A percentile compares a stretch with the other conserved stretches of the same genome.
These are phyloP conservation scores for Gandaritis pyraliata DNA, from an alignment of 2,888 invertebrate species.

Conservation along the genomic window DNA sequence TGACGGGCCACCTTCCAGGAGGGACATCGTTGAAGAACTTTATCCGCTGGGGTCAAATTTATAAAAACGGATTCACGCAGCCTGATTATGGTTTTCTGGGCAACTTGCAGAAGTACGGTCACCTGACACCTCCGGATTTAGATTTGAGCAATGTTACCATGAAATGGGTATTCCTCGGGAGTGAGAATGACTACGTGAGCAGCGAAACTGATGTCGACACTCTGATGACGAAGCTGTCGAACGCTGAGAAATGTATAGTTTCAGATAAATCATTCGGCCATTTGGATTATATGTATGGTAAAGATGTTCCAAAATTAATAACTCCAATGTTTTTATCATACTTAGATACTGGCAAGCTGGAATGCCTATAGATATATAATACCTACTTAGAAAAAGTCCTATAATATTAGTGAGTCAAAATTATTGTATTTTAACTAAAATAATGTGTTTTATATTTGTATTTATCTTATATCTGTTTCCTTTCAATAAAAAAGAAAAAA, in stretches of 20 bases:
- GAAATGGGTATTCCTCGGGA: constrained; percentile 45
- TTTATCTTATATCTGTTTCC: too few relatives aligned
- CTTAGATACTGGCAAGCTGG: constrained; percentile 38
- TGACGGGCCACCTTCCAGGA: constrained; percentile 48
- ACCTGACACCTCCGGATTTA: constrained; percentile 42
- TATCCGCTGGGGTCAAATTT: constrained; percentile 49
- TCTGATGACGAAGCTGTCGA: constrained; percentile 37
- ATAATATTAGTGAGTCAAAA: too few relatives aligned
- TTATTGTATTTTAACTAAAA: too few relatives aligned
- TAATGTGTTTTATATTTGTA: too few relatives aligned
- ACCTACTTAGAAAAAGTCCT: too few relatives aligned
- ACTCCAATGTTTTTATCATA: constrained; percentile 45
- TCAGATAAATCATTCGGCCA: constrained; percentile 50
- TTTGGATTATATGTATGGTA: constrained; percentile 54
- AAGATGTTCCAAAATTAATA: constrained; percentile 46
- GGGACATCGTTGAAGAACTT: constrained; percentile 53
- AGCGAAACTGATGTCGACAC: constrained; percentile 44
- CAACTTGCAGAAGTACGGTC: constrained; percentile 44
- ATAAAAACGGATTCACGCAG: constrained; percentile 47
- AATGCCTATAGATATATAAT: too few relatives aligned
- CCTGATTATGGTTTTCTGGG: constrained; percentile 42
- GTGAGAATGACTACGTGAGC: constrained; percentile 49
- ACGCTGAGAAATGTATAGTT: constrained; percentile 44
- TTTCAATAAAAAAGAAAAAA: too few relatives aligned
- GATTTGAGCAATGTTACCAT: constrained; percentile 44